Evolutionary conservation across 2,888 invertebrate species (phyloP), one percentile per base, ranked within the genome.

Genomic region (Orthosia cruda): DNA sequence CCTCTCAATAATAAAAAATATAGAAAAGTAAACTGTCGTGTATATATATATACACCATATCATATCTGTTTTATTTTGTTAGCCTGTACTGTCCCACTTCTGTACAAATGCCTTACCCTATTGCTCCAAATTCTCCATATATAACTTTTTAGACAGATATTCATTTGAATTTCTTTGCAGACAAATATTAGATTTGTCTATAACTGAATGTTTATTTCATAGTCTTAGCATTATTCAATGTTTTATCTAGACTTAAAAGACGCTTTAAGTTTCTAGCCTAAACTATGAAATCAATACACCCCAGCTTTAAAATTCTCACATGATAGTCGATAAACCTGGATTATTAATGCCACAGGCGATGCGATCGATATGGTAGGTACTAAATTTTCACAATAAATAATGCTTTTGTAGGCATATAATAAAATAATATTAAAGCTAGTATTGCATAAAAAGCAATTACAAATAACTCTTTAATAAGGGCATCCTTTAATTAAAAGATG

Each of bases 401-500:
- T n/a, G 11, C 3, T 57, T 55, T 57, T 20, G 5, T n/a, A 49
- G 7, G 26, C 13, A 47, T 32, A 32, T 63, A 55, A 23, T 47
- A 20, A 64, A 55, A 52, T 15, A 20, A 9, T 23, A 20, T n/a
- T 52, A 26, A 13, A 61, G 45, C 12, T 55, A 32, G 1, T 13
- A 20, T 84, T 81, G 40, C 78, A 32, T 67, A 26, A 85, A n/a
- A 50, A 23, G n/a, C 16, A 49, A 65, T 73, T 71, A 54, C 26
- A 69, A 63, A 68, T 81, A 72, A 65, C 76, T 81, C 20, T 9
- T 15, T 40, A 70, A 23, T 67, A 80, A 66, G 69, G 81, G 84
- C 63, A 84, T 77, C 82, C 66, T 85, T 77, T 69, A 77, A 79
- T 72, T 82, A 77, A 80, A 77, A 86, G 75, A 83, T 85, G 58